Evolutionary conservation across 1,140 invertebrate genomes (phyloP).

Genomic region (Periplaneta americana): DNA sequence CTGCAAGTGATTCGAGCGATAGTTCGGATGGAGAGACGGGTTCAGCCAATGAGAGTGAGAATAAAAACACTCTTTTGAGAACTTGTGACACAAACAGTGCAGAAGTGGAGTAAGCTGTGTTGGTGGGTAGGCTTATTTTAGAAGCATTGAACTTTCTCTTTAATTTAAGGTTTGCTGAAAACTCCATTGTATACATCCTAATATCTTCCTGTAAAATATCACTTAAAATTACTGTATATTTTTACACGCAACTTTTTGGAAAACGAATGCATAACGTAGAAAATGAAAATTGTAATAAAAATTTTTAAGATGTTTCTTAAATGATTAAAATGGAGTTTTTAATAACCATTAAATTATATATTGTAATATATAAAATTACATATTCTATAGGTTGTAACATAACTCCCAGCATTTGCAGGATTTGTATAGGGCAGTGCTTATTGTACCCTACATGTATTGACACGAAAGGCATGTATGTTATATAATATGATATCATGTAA

Average conservation of each 20-base stretch:
- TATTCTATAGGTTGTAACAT: not conserved
- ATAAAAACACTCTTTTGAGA: not conserved
- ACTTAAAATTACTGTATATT: not conserved
- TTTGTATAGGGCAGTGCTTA: not conserved
- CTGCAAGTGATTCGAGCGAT: slow-evolving; percentile 18
- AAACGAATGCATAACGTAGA: not conserved
- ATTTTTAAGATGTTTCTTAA: not conserved
- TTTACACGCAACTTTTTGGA: not conserved
- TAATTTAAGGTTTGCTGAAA: not conserved
- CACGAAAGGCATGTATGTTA: not conserved
- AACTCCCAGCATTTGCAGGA: not conserved
- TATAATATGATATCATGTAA: not conserved
- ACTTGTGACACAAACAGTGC: not conserved
- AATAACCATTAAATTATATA: not conserved
- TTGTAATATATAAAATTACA: not conserved
- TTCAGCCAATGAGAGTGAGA: not conserved
- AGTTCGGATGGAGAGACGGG: not conserved
- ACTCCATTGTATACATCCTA: not conserved
- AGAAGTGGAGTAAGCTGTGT: not conserved
- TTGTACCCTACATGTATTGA: not conserved
- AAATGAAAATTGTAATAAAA: not conserved
- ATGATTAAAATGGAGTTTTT: not conserved
- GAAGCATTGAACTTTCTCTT: not conserved
- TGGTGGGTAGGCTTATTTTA: not conserved
- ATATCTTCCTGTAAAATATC: not conserved